Conservation (phyloP, 1,140 invertebrate species). For the Drosophila truncata region DNA sequence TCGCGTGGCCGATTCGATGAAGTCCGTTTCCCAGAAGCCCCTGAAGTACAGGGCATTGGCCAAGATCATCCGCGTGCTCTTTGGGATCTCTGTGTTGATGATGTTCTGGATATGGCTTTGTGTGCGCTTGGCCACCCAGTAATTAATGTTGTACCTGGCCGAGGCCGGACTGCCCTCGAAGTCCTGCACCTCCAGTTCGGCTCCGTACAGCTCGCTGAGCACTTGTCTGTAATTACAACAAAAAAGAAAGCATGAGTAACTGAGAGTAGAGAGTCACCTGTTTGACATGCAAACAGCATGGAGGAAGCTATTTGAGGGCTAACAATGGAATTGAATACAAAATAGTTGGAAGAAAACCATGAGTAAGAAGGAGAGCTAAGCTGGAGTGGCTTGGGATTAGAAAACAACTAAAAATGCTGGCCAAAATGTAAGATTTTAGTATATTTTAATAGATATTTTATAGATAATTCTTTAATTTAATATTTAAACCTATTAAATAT, state of each 20-base stretch:
- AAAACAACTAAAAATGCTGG: neutral
- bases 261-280: neutral
- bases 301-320: neutral
- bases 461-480: neutral
- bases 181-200: slow-evolving; percentile 87
- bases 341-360: neutral
- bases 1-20: slow-evolving; percentile 86
- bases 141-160: slow-evolving; percentile 87
- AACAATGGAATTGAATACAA: neutral
- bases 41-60: slow-evolving; percentile 92
- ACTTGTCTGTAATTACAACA: slow-evolving; percentile 70
- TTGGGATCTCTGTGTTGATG: slow-evolving; percentile 85
- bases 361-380: neutral
- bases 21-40: slow-evolving; percentile 91
- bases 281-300: slow-evolving; percentile 19
- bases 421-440: too few relatives aligned
- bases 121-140: slow-evolving; percentile 89
- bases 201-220: slow-evolving; percentile 86
- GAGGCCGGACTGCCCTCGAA: slow-evolving; percentile 85
- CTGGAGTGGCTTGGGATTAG: neutral
- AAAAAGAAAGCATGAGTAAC: slow-evolving; percentile 15
- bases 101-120: slow-evolving; percentile 88
- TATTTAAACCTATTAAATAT: neutral
- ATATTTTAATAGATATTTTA: too few relatives aligned
- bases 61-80: slow-evolving; percentile 88